Evolutionary conservation across 2,797 vertebrate genomes (phyloP).

Genomic region (Alosa sapidissima): DNA sequence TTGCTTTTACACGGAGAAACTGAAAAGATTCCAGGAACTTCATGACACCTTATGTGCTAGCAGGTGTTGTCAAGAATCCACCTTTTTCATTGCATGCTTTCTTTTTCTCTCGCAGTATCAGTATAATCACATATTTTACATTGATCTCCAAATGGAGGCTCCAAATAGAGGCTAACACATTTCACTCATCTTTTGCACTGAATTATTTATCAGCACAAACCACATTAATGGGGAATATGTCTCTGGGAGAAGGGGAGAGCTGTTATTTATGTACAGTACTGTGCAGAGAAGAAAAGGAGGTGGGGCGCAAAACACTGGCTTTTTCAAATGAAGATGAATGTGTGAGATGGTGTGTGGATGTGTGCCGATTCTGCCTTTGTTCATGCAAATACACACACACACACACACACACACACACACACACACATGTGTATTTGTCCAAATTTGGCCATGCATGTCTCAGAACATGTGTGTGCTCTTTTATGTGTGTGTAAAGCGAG

Average conservation of each 20-base stretch:
- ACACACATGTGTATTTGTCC: background rate
- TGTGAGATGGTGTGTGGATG: slow-evolving; percentile 22
- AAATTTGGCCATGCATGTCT: background rate
- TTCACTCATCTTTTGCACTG: slow-evolving; percentile 68
- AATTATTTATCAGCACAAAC: slow-evolving; percentile 74
- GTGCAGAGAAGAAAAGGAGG: slow-evolving; percentile 34
- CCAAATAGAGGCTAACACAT: slow-evolving; percentile 58
- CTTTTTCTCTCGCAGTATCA: slow-evolving; percentile 9
- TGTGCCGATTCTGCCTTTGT: background rate
- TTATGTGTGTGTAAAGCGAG: background rate
- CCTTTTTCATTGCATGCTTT: background rate
- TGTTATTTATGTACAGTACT: slow-evolving; percentile 69
- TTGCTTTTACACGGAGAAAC: background rate
- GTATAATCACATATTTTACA: slow-evolving; percentile 25
- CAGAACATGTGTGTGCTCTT: background rate
- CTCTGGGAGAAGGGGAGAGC: slow-evolving; percentile 55
- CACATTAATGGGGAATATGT: slow-evolving; percentile 68
- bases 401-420: background rate
- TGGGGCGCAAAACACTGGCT: background rate
- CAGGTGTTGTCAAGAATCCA: background rate
- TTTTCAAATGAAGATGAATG: slow-evolving; percentile 58
- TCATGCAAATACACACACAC: background rate
- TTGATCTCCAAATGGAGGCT: slow-evolving; percentile 24
- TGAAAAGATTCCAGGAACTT: background rate
- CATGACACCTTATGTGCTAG: background rate